phyloP scores from a whole-genome alignment of 2,113 vertebrate species.

The Caranx melampygus region DNA sequence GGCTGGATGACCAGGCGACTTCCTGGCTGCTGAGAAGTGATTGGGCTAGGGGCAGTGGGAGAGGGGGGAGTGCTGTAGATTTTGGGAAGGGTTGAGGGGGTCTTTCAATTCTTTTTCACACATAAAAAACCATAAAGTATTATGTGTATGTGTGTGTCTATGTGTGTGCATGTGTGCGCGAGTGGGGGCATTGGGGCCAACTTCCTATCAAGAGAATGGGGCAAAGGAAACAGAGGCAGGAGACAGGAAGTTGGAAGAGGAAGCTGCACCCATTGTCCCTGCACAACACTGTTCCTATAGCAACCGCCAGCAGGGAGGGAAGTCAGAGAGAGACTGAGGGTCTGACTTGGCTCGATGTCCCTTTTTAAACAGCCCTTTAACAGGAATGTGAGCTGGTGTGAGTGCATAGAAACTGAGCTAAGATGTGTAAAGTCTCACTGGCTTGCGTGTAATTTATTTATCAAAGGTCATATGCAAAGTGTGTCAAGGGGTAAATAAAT shows the following conservation, averaged over 20 bases:
- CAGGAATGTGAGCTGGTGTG: slow-evolving; percentile 1
- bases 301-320: slow-evolving; percentile 77
- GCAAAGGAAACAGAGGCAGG: slow-evolving; percentile 86
- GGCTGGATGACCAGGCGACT: slow-evolving; percentile 76
- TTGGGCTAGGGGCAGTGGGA: slow-evolving; percentile 57
- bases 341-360: slow-evolving; percentile 38
- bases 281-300: slow-evolving; percentile 83
- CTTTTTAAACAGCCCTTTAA: slow-evolving; percentile 52
- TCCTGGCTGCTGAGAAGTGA: slow-evolving; percentile 87
- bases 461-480: not conserved
- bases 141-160: slow-evolving; percentile 30
- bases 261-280: slow-evolving; percentile 88
- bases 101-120: slow-evolving; percentile 73
- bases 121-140: slow-evolving; percentile 57
- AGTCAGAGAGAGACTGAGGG: slow-evolving; percentile 55
- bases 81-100: slow-evolving; percentile 41
- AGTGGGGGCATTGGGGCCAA: slow-evolving; percentile 67
- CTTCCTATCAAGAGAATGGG: slow-evolving; percentile 85
- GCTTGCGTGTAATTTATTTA: not conserved
- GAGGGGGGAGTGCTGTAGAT: slow-evolving; percentile 37
- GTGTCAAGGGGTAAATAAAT: not conserved
- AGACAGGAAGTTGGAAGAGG: slow-evolving; percentile 88
- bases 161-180: slow-evolving; percentile 30
- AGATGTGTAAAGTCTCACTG: not conserved
- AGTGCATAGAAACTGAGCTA: not conserved